Conservation (phyloP, 2,888 invertebrate genomes). For the Icerya purchasi region DNA sequence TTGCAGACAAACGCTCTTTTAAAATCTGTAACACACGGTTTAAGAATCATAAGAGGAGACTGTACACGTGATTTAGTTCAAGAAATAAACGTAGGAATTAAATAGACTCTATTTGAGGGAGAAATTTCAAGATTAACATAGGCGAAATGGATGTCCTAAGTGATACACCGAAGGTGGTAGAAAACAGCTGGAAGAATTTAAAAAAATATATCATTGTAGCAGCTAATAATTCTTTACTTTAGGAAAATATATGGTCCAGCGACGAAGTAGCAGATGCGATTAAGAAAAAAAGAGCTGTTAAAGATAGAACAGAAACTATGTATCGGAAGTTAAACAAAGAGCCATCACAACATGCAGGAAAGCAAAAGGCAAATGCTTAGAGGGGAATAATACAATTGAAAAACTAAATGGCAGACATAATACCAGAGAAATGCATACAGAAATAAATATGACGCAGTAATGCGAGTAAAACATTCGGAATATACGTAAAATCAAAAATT, state of each 20-base stretch:
- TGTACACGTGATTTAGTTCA: neutral
- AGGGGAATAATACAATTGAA: no score
- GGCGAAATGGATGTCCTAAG: neutral
- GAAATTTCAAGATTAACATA: neutral
- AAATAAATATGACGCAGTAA: neutral
- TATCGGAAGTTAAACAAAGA: neutral
- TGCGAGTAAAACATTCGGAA: no score
- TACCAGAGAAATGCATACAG: neutral
- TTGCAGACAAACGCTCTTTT: neutral
- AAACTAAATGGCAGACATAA: neutral
- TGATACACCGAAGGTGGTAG: neutral
- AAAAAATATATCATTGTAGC: neutral
- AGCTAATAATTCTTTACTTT: neutral
- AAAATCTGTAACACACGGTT: neutral
- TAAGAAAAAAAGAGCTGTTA: neutral
- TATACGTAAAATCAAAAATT: no score
- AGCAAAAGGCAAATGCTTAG: neutral
- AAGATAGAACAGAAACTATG: neutral
- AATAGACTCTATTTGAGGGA: neutral
- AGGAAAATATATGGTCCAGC: neutral
- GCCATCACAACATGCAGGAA: neutral
- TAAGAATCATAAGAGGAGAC: neutral
- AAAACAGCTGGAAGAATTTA: neutral
- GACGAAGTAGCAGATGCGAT: neutral
- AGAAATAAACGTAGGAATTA: neutral